Percentiles rank a stretch among this genome's conserved stretches.
These are phyloP conservation scores for Ancistrus triradiatus DNA, from an alignment of 2,113 vertebrate species.

Conservation along the genomic window DNA sequence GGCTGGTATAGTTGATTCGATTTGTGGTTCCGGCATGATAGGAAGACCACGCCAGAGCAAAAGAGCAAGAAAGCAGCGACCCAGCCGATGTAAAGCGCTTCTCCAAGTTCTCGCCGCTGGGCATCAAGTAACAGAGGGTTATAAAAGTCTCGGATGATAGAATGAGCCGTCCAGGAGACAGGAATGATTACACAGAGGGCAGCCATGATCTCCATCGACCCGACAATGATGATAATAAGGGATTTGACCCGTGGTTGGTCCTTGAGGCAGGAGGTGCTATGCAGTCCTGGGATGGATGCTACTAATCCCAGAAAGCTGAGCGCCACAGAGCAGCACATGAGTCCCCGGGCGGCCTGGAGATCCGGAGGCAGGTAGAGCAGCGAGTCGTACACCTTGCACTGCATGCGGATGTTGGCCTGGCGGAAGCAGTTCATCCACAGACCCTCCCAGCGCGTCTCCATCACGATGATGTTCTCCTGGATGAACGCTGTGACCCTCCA, in stretches of 20 bases:
- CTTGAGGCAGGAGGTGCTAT: conserved; percentile 55
- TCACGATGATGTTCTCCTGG: conserved; percentile 74
- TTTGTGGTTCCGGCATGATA: conserved; percentile 52
- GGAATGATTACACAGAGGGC: conserved; percentile 49
- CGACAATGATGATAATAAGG: conserved; percentile 32
- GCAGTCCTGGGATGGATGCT: conserved; percentile 68
- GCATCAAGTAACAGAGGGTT: conserved; percentile 68
- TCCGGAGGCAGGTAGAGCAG: conserved; percentile 65
- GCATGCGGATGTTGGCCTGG: conserved; percentile 64
- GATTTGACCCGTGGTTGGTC: conserved; percentile 43
- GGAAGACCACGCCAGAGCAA: conserved; percentile 59
- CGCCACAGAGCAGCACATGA: conserved; percentile 67
- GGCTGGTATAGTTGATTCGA: conserved; percentile 46
- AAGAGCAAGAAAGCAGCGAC: conserved; percentile 65
- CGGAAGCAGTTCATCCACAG: conserved; percentile 81
- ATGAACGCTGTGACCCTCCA: conserved; percentile 88
- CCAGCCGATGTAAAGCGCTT: conserved; percentile 76
- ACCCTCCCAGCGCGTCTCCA: conserved; percentile 84
- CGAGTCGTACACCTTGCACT: conserved; percentile 75
- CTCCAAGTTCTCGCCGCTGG: conserved; percentile 70
- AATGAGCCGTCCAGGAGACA: conserved; percentile 53
- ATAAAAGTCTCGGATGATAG: conserved; percentile 64
- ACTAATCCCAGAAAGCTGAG: conserved; percentile 68
- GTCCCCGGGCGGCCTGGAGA: conserved; percentile 67
- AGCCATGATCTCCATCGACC: conserved; percentile 47